Base-by-base conservation (phyloP, 1,140 invertebrate genomes). In the Chlorops oryzae region DNA sequence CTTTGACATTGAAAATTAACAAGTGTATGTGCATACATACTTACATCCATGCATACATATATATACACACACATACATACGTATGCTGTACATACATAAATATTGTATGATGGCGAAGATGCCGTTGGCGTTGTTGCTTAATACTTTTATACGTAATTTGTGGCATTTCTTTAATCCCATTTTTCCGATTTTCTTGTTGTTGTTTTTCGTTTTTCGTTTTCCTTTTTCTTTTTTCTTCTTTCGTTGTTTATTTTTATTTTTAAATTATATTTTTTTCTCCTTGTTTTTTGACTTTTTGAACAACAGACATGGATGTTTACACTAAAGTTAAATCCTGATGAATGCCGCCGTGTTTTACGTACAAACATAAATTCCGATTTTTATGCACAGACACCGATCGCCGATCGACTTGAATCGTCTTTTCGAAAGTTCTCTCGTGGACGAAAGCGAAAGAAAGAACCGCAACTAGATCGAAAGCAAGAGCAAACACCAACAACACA, bases 161-260 rank as follows among this genome's bases (percentile, higher is more conserved):
- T 25, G n/a, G 25, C 42, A 21, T 28, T 18, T 32, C 34, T 32
- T 45, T 25, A 10, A 13, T 32, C 5, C 27, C 34, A 13, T 27
- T 3, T 25, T 32, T 20, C 20, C 25, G 15, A 21, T 15, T 20
- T 45, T 45, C 42, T 34, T 15, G 42, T 28, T 28, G 34, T 28
- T 45, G 25, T 5, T 23, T 41, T 45, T 45, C 34, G 10, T 27
- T 39, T 39, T 39, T 17, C 32, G 3, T 6, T 47, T 21, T 23
- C 13, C 6, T 17, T 44, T 5, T 32, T 23, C 15, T 47, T 24
- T 47, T 38, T 22, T 23, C 2, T 32, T 21, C 32, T 25, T 35
- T 47, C 23, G 24, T 37, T 22, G 27, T 47, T 47, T 47, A 21
- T 32, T 37, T 47, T n/a, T 15, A 47, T 35, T 22, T 47, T 38